Conservation (phyloP, 2,113 vertebrate genomes). For the Scalopus aquaticus region DNA sequence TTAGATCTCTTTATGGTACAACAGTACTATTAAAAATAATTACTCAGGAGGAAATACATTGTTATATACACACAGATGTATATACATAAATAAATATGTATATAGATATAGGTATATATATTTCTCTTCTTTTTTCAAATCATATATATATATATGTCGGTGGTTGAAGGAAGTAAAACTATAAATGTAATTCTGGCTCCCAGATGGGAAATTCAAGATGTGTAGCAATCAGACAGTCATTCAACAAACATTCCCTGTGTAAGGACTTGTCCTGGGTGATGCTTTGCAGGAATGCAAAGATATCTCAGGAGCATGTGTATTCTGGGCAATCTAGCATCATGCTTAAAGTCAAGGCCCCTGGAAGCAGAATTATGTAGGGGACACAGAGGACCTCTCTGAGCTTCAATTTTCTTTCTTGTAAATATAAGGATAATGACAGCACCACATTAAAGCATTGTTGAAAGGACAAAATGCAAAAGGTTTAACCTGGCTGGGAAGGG, state of each 20-base stretch:
- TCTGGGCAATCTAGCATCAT: neutral
- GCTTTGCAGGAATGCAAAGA: neutral
- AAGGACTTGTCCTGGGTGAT: neutral
- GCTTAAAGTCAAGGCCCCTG: neutral
- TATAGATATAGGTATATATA: accelerated
- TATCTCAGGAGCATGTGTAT: neutral
- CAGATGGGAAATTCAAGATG: neutral
- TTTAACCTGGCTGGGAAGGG: neutral
- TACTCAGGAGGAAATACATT: neutral
- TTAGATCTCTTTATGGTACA: constrained; percentile 7
- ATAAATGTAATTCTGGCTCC: neutral
- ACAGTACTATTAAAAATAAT: constrained; percentile 19
- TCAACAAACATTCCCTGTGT: neutral
- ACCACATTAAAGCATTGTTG: neutral
- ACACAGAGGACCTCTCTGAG: neutral
- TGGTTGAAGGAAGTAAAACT: neutral
- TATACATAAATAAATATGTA: neutral
- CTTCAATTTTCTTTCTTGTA: constrained; percentile 3
- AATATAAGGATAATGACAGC: neutral
- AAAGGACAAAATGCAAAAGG: neutral
- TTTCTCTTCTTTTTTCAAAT: neutral
- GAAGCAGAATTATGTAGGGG: constrained; percentile 27
- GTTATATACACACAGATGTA: neutral
- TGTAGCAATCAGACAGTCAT: neutral
- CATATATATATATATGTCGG: neutral